These are phyloP conservation scores for Oreochromis grahami DNA, from an alignment of 2,797 vertebrate genomes.

Conservation along the genomic window DNA sequence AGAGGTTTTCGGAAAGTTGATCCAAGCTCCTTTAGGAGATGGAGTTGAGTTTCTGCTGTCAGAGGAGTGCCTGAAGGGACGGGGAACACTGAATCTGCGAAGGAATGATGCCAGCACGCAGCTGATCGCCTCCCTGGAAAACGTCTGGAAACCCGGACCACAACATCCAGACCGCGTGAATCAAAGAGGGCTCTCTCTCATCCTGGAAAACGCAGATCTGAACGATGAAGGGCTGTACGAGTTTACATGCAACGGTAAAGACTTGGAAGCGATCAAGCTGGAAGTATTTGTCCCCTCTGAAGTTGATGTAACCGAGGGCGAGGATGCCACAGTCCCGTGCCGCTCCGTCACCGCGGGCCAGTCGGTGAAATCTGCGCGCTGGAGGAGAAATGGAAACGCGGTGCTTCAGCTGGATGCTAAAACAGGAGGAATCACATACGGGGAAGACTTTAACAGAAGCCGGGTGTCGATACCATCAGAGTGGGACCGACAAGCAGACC, in stretches of 20 bases:
- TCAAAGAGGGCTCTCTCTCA: background rate
- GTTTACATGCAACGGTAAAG: background rate
- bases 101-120: background rate
- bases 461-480: no score
- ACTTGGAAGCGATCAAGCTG: background rate
- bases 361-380: no score
- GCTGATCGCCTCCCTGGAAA: background rate
- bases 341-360: no score
- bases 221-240: background rate
- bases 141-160: background rate
- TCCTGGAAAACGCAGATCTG: background rate
- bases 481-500: no score
- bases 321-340: background rate
- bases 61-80: background rate
- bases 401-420: no score
- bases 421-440: no score
- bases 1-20: background rate
- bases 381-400: no score
- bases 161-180: background rate
- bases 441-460: no score
- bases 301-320: background rate
- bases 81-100: fast-evolving
- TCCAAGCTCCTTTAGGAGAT: background rate
- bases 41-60: background rate
- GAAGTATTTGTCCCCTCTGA: background rate